Evolutionary conservation across 2,888 invertebrate species (phyloP), one percentile per base, ranked within the genome.

Genomic region (Mystacides longicornis): DNA sequence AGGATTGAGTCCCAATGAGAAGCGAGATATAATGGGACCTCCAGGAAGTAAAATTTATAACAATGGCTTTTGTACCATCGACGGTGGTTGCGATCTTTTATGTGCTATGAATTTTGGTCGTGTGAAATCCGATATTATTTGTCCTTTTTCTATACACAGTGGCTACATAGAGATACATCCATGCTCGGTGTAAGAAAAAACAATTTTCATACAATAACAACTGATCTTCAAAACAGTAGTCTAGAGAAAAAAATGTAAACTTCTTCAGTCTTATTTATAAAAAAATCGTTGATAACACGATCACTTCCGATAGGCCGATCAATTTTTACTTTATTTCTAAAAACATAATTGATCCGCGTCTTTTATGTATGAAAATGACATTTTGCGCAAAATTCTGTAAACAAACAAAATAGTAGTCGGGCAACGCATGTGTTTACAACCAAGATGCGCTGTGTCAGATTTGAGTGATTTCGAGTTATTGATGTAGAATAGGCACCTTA

Each of bases 41-140:
- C 37, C 37, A 37, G 37, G 37, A 37, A 37, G 37, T 37, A 37
- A 37, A 37, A 37, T 37, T n/a, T 37, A 37, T 37, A 37, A 37
- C 37, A 37, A 37, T 37, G 37, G 37, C 37, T 37, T 37, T 37
- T 37, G 37, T 37, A 37, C 16, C 37, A 37, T 4, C 3, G 37
- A n/a, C 37, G 37, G 37, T 37, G 37, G 37, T 37, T 37, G 16
- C 48, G 18, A n/a, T 48, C 7, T 48, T 21, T 48, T 48, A 5
- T 21, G 18, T 48, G 18, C 5, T 18, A 20, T 21, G 18, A 48
- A 23, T 23, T 20, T 16, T 11, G 22, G 18, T 14, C 50, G 18
- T 50, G 16, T 18, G 23, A 16, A 31, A 20, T 16, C 23, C 23
- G 21, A 27, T 49, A 20, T 49, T 51, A 18, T 51, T 14, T 51